Evolutionary conservation across 2,888 invertebrate genomes (phyloP).

Genomic region (Drepanosiphum platanoidis): DNA sequence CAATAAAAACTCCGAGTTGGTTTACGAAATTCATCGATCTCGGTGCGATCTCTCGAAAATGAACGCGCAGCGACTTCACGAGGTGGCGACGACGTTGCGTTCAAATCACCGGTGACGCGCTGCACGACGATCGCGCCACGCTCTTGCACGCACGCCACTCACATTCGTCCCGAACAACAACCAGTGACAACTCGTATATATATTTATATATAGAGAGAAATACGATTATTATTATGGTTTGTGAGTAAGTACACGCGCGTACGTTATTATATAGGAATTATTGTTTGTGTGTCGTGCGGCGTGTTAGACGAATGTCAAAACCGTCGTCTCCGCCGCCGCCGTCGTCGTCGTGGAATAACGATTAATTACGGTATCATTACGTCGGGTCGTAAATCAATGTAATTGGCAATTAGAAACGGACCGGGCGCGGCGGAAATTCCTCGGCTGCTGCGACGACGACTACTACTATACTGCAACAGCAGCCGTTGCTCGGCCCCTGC

Average conservation of each 20-base stretch:
- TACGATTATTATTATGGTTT: too few relatives aligned
- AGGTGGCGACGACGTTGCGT: too few relatives aligned
- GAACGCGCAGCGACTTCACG: too few relatives aligned
- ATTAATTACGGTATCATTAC: conserved; percentile 51
- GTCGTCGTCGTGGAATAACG: conserved; percentile 18
- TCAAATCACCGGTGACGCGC: too few relatives aligned
- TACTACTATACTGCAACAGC: background rate
- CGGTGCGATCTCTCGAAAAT: too few relatives aligned
- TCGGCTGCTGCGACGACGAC: background rate
- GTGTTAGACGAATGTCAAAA: conserved; percentile 51
- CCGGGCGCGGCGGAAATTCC: conserved; percentile 52
- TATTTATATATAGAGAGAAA: too few relatives aligned
- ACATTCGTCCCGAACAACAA: background rate
- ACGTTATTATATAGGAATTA: background rate
- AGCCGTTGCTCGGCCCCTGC: background rate
- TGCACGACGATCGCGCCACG: background rate
- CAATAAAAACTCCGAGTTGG: too few relatives aligned
- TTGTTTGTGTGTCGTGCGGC: conserved; percentile 31
- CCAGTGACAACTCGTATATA: too few relatives aligned
- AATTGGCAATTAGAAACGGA: conserved; percentile 62
- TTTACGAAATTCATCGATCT: too few relatives aligned
- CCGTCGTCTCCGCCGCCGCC: conserved; percentile 9
- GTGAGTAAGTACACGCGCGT: background rate
- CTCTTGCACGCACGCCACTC: background rate
- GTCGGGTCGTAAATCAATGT: conserved; percentile 59